Conservation (phyloP, 2,113 vertebrate species). For the Machaerirhynchus nigripectus region DNA sequence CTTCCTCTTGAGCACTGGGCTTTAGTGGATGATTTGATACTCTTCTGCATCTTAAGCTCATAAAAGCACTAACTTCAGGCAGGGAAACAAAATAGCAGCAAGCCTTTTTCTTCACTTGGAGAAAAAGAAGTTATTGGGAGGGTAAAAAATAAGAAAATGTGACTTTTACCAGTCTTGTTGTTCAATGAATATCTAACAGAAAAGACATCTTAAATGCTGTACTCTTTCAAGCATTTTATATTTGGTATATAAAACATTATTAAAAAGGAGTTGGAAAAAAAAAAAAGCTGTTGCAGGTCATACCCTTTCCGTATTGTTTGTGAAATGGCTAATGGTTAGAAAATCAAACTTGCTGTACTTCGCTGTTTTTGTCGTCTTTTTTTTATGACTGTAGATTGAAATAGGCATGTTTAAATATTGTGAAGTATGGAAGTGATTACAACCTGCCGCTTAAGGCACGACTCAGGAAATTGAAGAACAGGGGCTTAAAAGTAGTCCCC, state of each 20-base stretch:
- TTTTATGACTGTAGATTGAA: not conserved
- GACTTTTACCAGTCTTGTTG: not conserved
- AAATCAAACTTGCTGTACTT: not conserved
- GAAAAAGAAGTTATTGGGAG: not conserved
- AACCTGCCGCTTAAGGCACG: not conserved
- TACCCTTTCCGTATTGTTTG: not conserved
- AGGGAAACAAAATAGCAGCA: not conserved
- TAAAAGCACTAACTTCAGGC: not conserved
- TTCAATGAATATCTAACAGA: not conserved
- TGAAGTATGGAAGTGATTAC: conserved; percentile 37
- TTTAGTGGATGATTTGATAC: not conserved
- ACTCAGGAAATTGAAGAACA: conserved; percentile 52
- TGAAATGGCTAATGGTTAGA: not conserved
- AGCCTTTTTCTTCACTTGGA: not conserved
- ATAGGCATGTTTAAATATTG: not conserved
- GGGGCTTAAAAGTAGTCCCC: conserved; percentile 26
- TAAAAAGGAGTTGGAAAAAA: not conserved
- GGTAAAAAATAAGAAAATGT: not conserved
- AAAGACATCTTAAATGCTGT: not conserved
- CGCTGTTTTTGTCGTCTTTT: not conserved
- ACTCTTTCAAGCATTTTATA: not conserved
- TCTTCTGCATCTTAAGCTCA: not conserved
- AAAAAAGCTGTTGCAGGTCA: not conserved
- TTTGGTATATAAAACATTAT: not conserved
- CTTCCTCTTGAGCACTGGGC: not conserved